Percentiles rank a stretch among this genome's conserved stretches.
Conservation (phyloP, 2,113 vertebrate species). For the Ctenodactylus gundi region DNA sequence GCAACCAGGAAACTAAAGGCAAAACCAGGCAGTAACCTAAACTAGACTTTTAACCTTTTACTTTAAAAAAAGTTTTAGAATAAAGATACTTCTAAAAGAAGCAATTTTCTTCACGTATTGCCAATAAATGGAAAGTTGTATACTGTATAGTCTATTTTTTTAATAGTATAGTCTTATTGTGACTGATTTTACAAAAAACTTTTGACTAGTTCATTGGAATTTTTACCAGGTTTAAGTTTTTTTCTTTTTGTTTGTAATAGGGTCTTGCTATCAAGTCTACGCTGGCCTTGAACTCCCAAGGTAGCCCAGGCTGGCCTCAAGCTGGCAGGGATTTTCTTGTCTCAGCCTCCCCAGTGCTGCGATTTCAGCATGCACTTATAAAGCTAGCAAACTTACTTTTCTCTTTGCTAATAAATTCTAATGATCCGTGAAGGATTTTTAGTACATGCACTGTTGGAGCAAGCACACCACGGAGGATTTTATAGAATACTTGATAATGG, state of each 20-base stretch:
- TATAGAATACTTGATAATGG: not conserved
- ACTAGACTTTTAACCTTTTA: slow-evolving; percentile 31
- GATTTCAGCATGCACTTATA: not conserved
- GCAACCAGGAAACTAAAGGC: slow-evolving; percentile 29
- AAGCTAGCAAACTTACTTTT: not conserved
- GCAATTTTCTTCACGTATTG: slow-evolving; percentile 22
- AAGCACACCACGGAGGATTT: not conserved
- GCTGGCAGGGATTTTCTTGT: not conserved
- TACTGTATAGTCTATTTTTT: not conserved
- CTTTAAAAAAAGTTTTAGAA: slow-evolving; percentile 25
- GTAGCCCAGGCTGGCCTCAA: not conserved
- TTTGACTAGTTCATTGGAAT: not conserved
- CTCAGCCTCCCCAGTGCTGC: not conserved
- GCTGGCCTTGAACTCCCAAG: not conserved
- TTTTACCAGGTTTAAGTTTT: not conserved
- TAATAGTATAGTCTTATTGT: not conserved
- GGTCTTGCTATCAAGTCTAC: not conserved
- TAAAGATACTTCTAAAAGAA: not conserved
- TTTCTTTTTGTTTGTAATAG: not conserved
- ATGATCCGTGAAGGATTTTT: not conserved
- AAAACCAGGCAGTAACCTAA: slow-evolving; percentile 18
- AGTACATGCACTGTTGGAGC: no score
- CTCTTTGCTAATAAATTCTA: not conserved
- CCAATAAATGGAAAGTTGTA: slow-evolving; percentile 7
- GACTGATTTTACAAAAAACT: not conserved